Evolutionary conservation across 30 jellyfish, hydroid and myxozoan genomes (phyloP).

Genomic region (Mastigias papua): DNA sequence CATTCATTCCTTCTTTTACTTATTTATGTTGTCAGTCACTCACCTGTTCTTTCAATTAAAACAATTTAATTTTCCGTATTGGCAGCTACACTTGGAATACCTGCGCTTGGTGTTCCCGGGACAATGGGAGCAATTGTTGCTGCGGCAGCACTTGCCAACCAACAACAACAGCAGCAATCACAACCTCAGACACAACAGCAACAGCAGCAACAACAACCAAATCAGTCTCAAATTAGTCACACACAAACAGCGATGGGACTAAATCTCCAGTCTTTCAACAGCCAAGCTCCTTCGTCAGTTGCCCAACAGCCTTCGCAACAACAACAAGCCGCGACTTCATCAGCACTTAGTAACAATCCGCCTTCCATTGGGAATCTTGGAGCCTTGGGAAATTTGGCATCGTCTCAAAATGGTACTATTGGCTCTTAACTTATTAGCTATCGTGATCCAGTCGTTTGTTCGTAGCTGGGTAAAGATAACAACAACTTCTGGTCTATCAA

Average conservation of each 20-base stretch:
- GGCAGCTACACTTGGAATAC: constrained; percentile 49
- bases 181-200: constrained; percentile 80
- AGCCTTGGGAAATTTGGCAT: constrained; percentile 30
- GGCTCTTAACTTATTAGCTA: background rate
- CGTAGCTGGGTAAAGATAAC: too few species aligned
- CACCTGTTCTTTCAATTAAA: background rate
- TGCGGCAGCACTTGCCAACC: constrained; percentile 92
- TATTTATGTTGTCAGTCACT: background rate
- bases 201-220: constrained; percentile 82
- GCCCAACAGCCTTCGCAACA: constrained; percentile 28
- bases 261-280: constrained; percentile 32
- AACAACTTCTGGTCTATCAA: too few species aligned
- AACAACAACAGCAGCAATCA: constrained; percentile 79
- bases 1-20: background rate
- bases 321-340: constrained; percentile 40
- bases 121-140: constrained; percentile 98
- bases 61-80: background rate
- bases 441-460: too few species aligned
- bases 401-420: background rate
- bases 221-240: constrained; percentile 58
- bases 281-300: constrained; percentile 33
- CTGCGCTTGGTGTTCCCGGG: constrained; percentile 83
- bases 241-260: constrained; percentile 59
- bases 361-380: constrained; percentile 47
- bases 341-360: constrained; percentile 35